phyloP scores from a whole-genome alignment of 2,888 invertebrate genomes.

The Cantharis lateralis region DNA sequence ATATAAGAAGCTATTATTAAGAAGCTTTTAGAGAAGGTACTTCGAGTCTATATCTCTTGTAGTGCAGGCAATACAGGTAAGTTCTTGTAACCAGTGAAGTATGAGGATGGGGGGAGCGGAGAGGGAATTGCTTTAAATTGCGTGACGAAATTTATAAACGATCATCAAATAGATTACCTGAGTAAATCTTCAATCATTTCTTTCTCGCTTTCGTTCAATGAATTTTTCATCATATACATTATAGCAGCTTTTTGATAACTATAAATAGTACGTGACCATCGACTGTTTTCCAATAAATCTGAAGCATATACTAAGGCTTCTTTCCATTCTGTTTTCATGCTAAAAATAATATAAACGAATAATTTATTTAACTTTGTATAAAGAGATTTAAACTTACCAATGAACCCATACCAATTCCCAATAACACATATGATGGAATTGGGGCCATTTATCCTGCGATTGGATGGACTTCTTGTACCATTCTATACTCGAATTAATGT shows the following conservation, averaged over 20 bases:
- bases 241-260: constrained; percentile 87
- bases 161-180: constrained; percentile 60
- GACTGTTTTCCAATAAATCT: constrained; percentile 74
- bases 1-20: too few species aligned
- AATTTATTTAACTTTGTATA: not conserved
- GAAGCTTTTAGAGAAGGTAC: too few species aligned
- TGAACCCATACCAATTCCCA: constrained; percentile 95
- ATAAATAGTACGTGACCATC: constrained; percentile 93
- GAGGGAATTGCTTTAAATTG: too few species aligned
- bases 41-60: too few species aligned
- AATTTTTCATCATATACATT: constrained; percentile 72
- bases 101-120: too few species aligned
- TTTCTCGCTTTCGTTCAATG: constrained; percentile 58
- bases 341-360: constrained; percentile 45
- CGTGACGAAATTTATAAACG: too few species aligned
- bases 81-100: too few species aligned
- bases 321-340: constrained; percentile 75
- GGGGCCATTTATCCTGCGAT: constrained; percentile 84
- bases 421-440: constrained; percentile 90
- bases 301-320: constrained; percentile 75
- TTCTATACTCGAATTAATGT: constrained; percentile 69
- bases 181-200: constrained; percentile 68
- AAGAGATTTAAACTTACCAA: constrained; percentile 61
- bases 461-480: constrained; percentile 83
- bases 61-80: too few species aligned